Conservation (phyloP, 2,797 vertebrate species). For the Adrianichthys oophorus region DNA sequence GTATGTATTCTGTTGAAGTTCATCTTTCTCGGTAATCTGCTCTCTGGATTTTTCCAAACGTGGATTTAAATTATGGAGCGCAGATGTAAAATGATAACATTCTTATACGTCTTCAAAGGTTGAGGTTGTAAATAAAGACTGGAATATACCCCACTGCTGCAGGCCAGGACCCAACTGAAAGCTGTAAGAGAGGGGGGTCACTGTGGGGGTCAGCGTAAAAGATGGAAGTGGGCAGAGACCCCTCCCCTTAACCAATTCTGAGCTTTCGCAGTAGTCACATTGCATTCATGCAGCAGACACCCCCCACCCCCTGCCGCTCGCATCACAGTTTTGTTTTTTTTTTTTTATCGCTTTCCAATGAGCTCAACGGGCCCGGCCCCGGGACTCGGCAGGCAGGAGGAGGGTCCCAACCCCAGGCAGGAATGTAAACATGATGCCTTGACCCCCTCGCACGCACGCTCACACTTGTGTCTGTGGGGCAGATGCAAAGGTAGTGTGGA, state of each 20-base stretch:
- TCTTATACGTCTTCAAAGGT: conserved; percentile 25
- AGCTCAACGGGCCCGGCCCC: conserved; percentile 65
- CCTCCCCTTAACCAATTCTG: conserved; percentile 64
- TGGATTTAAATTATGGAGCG: background rate
- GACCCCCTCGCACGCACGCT: conserved; percentile 58
- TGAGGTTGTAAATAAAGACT: conserved; percentile 31
- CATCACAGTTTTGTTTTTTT: conserved; percentile 14
- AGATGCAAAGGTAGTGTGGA: conserved; percentile 67
- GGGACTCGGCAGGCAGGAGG: conserved; percentile 65
- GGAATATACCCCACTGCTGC: conserved; percentile 39
- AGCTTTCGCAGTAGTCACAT: conserved; percentile 46
- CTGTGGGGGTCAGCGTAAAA: conserved; percentile 66
- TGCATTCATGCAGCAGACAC: conserved; percentile 46
- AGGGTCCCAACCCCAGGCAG: conserved; percentile 75
- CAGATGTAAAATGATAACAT: conserved; percentile 28
- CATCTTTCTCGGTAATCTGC: conserved; percentile 28
- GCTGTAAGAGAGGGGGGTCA: conserved; percentile 59
- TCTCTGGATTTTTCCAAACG: conserved; percentile 11
- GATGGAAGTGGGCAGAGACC: conserved; percentile 63
- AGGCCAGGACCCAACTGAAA: conserved; percentile 60
- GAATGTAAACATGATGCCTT: conserved; percentile 78
- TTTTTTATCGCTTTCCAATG: conserved; percentile 33
- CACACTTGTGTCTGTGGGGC: conserved; percentile 81
- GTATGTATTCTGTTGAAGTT: conserved; percentile 32
- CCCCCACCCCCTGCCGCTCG: conserved; percentile 9